A percentile compares a stretch with the other conserved stretches of the same genome.
phyloP scores from a whole-genome alignment of 2,797 vertebrate genomes.

The Urocyon cinereoargenteus region DNA sequence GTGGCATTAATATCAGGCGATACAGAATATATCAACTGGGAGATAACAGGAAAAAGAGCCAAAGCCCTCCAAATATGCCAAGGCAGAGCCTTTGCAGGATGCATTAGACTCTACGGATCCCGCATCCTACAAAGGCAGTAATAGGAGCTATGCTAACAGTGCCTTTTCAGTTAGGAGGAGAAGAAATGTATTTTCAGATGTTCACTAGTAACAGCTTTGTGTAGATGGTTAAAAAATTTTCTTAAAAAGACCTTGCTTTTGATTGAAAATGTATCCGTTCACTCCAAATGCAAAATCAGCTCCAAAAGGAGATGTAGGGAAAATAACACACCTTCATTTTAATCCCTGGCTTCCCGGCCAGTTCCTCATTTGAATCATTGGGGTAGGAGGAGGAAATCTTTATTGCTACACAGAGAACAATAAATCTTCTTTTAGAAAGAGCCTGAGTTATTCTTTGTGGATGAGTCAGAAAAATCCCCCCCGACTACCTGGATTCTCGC shows the following conservation, averaged over 20 bases:
- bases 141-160: neutral
- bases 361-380: neutral
- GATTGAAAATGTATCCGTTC: neutral
- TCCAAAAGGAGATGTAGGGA: neutral
- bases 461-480: neutral
- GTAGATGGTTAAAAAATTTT: neutral
- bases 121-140: neutral
- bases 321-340: neutral
- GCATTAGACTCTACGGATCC: neutral
- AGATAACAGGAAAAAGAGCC: neutral
- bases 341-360: neutral
- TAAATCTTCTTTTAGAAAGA: neutral
- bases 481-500: neutral
- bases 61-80: neutral
- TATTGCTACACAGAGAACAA: conserved; percentile 7
- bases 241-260: neutral
- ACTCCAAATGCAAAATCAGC: neutral
- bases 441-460: neutral
- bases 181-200: neutral
- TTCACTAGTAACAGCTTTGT: neutral
- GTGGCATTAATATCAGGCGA: neutral
- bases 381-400: neutral
- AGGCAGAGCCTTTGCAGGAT: neutral
- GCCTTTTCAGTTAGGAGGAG: neutral
- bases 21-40: neutral